phyloP scores from a whole-genome alignment of 2,797 vertebrate genomes.

The Nasua narica region DNA sequence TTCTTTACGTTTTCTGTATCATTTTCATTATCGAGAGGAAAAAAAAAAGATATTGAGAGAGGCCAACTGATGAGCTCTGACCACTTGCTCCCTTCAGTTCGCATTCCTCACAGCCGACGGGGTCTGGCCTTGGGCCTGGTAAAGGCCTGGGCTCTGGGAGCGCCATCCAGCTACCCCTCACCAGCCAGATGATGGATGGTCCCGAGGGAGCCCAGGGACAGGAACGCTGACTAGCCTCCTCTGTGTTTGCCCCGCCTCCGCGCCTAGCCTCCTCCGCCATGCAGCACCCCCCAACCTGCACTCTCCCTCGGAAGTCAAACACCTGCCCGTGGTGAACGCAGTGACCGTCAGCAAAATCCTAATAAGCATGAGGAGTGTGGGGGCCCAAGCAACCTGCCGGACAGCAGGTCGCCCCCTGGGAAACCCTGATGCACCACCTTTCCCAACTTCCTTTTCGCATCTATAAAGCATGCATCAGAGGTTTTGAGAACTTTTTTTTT shows the following conservation, averaged over 20 bases:
- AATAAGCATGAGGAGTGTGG: background rate
- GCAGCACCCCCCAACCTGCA: background rate
- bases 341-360: background rate
- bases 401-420: accelerated
- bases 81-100: background rate
- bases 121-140: background rate
- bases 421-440: accelerated
- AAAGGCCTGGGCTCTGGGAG: background rate
- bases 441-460: background rate
- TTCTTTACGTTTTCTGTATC: background rate
- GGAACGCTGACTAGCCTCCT: too few species aligned
- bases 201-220: background rate
- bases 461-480: background rate
- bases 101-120: background rate
- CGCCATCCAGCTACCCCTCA: background rate
- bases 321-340: background rate
- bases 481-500: background rate
- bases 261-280: background rate
- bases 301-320: background rate
- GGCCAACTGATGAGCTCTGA: background rate
- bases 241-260: background rate
- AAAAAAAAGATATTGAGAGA: background rate
- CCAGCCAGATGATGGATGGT: background rate
- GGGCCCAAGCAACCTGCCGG: background rate
- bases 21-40: background rate